A percentile compares a stretch with the other conserved stretches of the same genome.
These are phyloP conservation scores for Cyprinodon tularosa DNA, from an alignment of 2,113 vertebrate genomes.

Conservation along the genomic window DNA sequence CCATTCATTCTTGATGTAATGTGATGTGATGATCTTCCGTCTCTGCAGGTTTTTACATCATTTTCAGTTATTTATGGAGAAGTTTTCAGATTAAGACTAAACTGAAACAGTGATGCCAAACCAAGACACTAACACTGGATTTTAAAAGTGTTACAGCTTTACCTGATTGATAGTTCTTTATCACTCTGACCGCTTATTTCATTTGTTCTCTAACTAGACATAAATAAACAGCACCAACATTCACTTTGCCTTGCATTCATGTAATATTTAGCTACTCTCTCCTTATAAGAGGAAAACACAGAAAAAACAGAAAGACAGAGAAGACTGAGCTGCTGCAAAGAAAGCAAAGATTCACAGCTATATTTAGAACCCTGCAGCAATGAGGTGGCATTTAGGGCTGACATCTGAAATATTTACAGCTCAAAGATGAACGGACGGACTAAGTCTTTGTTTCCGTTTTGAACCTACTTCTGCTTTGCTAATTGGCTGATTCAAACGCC, in stretches of 20 bases:
- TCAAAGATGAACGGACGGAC: not conserved
- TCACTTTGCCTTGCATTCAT: not conserved
- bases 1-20: no score
- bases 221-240: not conserved
- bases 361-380: slow-evolving; percentile 18
- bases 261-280: not conserved
- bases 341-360: not conserved
- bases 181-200: not conserved
- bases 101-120: not conserved
- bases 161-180: not conserved
- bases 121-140: not conserved
- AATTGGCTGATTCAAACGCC: slow-evolving; percentile 46
- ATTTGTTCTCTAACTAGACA: not conserved
- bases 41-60: no score
- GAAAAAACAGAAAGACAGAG: not conserved
- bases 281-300: not conserved
- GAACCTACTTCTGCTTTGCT: slow-evolving; percentile 34
- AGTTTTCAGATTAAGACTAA: not conserved
- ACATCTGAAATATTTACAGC: not conserved
- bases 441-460: slow-evolving; percentile 52
- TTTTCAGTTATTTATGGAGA: not conserved
- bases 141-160: not conserved
- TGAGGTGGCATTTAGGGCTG: slow-evolving; percentile 3
- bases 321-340: not conserved
- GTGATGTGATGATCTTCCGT: no score